Evolutionary conservation across 1,140 invertebrate species (phyloP).

Genomic region (Saccostrea cuccullata): DNA sequence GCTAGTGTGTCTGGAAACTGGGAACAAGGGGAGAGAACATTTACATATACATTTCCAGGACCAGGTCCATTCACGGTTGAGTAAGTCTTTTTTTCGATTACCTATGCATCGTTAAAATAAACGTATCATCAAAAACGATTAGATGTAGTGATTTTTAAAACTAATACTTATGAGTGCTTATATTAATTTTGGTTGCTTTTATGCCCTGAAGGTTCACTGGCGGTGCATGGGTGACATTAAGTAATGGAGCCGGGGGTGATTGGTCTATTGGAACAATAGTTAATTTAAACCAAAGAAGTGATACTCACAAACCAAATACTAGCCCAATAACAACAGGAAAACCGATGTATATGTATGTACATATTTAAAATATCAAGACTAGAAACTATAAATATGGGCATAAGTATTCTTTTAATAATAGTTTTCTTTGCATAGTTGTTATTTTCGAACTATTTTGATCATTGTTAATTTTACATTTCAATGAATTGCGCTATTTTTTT

Average conservation of each 20-base stretch:
- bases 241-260: not conserved
- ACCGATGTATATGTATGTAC: not conserved
- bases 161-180: no score
- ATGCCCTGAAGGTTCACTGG: no score
- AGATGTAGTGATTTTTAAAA: no score
- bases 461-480: no score
- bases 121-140: no score
- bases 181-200: no score
- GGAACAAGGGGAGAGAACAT: no score
- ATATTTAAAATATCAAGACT: not conserved
- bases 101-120: not conserved
- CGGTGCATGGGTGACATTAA: no score
- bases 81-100: constrained; percentile 14
- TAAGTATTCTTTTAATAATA: no score
- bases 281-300: not conserved
- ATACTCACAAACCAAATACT: not conserved
- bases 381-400: no score
- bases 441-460: no score
- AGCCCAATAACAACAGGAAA: not conserved
- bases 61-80: constrained; percentile 32
- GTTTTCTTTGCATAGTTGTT: no score
- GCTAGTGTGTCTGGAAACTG: constrained; percentile 45
- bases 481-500: not conserved
- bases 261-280: constrained; percentile 52
- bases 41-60: constrained; percentile 44